Evolutionary conservation across 2,888 invertebrate genomes (phyloP).

Genomic region (Heliothis peltigera): DNA sequence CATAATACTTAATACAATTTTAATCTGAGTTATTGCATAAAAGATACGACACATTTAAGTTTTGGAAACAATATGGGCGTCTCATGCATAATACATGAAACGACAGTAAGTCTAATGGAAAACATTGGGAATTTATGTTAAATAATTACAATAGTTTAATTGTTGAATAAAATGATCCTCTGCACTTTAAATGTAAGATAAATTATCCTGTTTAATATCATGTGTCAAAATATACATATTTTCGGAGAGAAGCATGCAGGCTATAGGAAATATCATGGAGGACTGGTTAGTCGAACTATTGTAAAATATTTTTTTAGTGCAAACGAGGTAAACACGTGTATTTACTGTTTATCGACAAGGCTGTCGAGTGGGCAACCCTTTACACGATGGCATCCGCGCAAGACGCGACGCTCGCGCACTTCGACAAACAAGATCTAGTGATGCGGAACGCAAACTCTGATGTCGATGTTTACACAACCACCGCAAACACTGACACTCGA

Average conservation of each 20-base stretch:
- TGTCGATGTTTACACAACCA: conserved; percentile 87
- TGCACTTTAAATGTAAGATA: conserved; percentile 50
- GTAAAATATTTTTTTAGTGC: conserved; percentile 80
- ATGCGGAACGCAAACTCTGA: conserved; percentile 89
- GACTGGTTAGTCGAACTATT: conserved; percentile 67
- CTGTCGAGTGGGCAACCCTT: conserved; percentile 86
- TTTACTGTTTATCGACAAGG: conserved; percentile 83
- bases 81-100: conserved; percentile 83
- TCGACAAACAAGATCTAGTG: conserved; percentile 87
- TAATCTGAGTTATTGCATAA: conserved; percentile 86
- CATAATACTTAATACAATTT: conserved; percentile 88
- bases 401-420: conserved; percentile 73
- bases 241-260: conserved; percentile 25
- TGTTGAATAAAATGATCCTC: conserved; percentile 64
- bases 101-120: conserved; percentile 76
- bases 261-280: conserved; percentile 50
- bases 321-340: conserved; percentile 79
- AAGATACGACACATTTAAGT: conserved; percentile 80
- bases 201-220: conserved; percentile 43
- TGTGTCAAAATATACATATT: conserved; percentile 31
- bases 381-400: conserved; percentile 79
- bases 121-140: conserved; percentile 81
- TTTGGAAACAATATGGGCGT: conserved; percentile 85
- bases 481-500: conserved; percentile 86
- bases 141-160: conserved; percentile 83